phyloP scores from a whole-genome alignment of 1,140 invertebrate genomes.

The Coenobita brevimanus region DNA sequence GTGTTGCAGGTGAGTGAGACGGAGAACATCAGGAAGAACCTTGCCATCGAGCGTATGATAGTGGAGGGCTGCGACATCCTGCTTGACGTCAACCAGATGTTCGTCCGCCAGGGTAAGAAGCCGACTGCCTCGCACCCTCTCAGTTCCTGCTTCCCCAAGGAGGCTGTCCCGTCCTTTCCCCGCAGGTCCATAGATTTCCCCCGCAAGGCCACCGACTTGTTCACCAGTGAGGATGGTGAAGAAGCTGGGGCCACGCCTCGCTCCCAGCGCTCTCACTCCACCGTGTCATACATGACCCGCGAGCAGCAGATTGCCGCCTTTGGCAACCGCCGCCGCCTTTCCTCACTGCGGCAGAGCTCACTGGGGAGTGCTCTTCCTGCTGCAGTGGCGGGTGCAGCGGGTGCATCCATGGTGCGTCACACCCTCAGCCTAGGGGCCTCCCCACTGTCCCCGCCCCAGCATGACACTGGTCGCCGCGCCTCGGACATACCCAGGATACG shows the following conservation, averaged over 20 bases:
- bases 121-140: slow-evolving; percentile 53
- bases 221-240: slow-evolving; percentile 69
- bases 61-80: slow-evolving; percentile 95
- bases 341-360: slow-evolving; percentile 65
- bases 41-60: slow-evolving; percentile 95
- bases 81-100: slow-evolving; percentile 94
- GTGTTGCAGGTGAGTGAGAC: slow-evolving; percentile 88
- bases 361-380: slow-evolving; percentile 55
- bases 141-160: slow-evolving; percentile 67
- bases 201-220: slow-evolving; percentile 63
- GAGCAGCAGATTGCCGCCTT: slow-evolving; percentile 63
- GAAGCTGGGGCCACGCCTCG: slow-evolving; percentile 55
- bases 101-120: slow-evolving; percentile 85
- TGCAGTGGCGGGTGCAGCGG: slow-evolving; percentile 31
- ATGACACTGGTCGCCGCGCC: slow-evolving; percentile 47
- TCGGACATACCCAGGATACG: slow-evolving; percentile 62
- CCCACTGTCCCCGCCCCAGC: slow-evolving; percentile 66
- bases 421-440: slow-evolving; percentile 54
- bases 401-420: slow-evolving; percentile 51
- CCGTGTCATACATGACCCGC: slow-evolving; percentile 69
- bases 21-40: slow-evolving; percentile 93
- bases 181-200: slow-evolving; percentile 70
- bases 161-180: slow-evolving; percentile 68
- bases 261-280: slow-evolving; percentile 68
- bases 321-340: slow-evolving; percentile 60